Evolutionary conservation across 2,113 vertebrate genomes (phyloP), one percentile per base, ranked within the genome.

Genomic region (Menura novaehollandiae): DNA sequence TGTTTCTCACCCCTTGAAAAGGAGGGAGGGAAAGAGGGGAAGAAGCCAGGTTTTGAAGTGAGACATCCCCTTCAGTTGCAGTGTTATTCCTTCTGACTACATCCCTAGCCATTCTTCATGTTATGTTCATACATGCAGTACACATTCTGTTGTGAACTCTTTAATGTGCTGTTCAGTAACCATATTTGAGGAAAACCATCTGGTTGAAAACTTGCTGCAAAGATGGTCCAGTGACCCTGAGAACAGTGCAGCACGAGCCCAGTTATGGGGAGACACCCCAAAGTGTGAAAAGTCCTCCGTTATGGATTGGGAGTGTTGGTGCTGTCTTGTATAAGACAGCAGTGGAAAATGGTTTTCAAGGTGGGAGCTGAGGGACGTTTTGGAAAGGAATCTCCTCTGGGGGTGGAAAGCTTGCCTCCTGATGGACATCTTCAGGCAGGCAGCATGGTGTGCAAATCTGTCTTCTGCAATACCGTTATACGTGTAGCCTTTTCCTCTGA

Each of bases 181-280:
- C 16, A 33, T 21, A 35, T 44, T 51, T 77, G 35, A 85, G 35
- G 56, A 63, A 43, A 77, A 28, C 13, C 17, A 43, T 28, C 51
- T 77, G 33, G 9, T 24, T 71, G 19, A 52, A 81, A 88, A 63
- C 32, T 47, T 62, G 17, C 7, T 91, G 11, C 37, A 52, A 53
- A 71, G 51, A 37, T 43, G 26, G 8, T 52, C 19, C 13, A 18
- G 21, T 46, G 76, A 59, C 9, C 27, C 17, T 1, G 4, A 55
- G 33, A 66, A 55, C 4, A 80, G 37, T 16, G 37, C 33, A 69
- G 33, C 4, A 7, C 1, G 6, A 79, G 7, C 26, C 16, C n/a
- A 49, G 1, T 39, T 21, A 14, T 43, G 37, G 26, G 32, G 32
- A 83, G 41, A 64, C 2, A 15, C 1, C 3, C 24, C 1, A 0